phyloP scores from a whole-genome alignment of 2,113 vertebrate genomes.

The Heterochromis multidens region DNA sequence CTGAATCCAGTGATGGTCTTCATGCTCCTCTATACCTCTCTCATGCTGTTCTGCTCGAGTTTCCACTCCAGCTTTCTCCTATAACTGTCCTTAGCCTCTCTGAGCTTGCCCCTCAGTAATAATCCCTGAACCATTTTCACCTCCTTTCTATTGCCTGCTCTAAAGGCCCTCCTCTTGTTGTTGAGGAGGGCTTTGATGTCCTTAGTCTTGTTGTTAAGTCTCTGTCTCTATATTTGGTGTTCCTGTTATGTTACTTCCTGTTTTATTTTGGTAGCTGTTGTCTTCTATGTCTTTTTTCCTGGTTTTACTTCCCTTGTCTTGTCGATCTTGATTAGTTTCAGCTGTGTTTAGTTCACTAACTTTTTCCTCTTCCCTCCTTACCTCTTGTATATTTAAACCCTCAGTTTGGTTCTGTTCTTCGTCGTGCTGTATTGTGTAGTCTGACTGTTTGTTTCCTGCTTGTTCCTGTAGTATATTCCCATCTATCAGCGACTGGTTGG shows the following conservation, averaged over 20 bases:
- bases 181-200: too few species aligned
- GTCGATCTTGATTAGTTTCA: neutral
- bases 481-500: too few species aligned
- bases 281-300: accelerated
- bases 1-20: too few species aligned
- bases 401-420: neutral
- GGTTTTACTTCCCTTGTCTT: accelerated
- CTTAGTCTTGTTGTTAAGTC: too few species aligned
- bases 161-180: too few species aligned
- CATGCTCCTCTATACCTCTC: too few species aligned
- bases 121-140: too few species aligned
- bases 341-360: accelerated
- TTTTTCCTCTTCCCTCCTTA: neutral
- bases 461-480: neutral
- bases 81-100: too few species aligned
- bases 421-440: neutral
- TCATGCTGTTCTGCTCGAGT: too few species aligned
- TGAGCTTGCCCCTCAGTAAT: too few species aligned
- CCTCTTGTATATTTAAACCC: neutral
- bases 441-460: neutral
- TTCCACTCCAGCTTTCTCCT: too few species aligned
- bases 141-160: too few species aligned
- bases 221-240: neutral
- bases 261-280: neutral
- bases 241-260: neutral